Base-by-base conservation (phyloP, 2,797 vertebrate genomes). In the Paramormyrops hopkinsi region DNA sequence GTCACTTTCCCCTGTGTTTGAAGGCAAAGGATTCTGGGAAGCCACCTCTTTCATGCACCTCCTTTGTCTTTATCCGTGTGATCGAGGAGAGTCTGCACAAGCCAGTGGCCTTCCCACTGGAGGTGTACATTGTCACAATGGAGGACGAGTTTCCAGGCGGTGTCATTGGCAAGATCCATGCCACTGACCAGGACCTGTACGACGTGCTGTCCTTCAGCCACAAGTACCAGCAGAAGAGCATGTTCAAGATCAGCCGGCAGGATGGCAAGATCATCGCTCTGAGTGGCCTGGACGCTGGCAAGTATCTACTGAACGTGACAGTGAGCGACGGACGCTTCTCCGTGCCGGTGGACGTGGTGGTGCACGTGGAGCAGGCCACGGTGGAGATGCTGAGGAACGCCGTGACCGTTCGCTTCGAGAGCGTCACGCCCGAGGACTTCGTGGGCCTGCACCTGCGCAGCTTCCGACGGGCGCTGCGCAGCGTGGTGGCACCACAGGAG, bases 111-210 rank as follows among this genome's bases (percentile, higher is more conserved):
- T 95, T 97, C 88, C 97, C 98, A 0, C 92, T 99, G 84, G 97
- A 99, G 89, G 96, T 99, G 62, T 98, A 98, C 92, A 98, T 99
- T 0, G 95, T 99, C 90, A 99, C 98, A 14, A 97, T 99, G 97
- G 99, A 99, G 93, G 99, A 99, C 0, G 98, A 99, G 94, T 99
- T 99, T 92, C 98, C 98, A 0, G 99, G 99, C 0, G 99, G 99
- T 1, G 98, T 99, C 53, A 99, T 99, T 51, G 99, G 99, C 50
- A 98, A 99, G 92, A 97, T 99, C 62, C 98, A 99, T 0, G 98
- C 99, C 89, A 98, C 97, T 0, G 99, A 99, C 90, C 97, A 97
- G 86, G 99, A 99, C 85, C 95, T 98, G n/a, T 99, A 99, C 0
- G 99, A 99, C 0, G 97, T 96, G 2, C 96, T 99, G 90, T 97